phyloP scores from a whole-genome alignment of 2,113 vertebrate species.

The Psophia crepitans region DNA sequence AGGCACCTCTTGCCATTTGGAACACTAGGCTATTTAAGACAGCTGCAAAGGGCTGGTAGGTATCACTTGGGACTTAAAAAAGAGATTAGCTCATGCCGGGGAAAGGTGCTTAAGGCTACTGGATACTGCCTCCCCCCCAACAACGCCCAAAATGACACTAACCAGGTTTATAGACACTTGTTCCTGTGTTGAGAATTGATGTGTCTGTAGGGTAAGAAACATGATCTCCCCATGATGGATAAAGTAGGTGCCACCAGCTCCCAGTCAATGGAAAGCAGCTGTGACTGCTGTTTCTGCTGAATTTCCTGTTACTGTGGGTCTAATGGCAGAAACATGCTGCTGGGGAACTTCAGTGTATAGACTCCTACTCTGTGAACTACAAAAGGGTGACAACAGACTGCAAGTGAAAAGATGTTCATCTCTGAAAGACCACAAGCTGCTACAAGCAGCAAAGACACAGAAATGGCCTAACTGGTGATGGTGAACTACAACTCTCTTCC shows the following conservation, averaged over 20 bases:
- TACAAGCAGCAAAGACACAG: not conserved
- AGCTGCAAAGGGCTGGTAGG: not conserved
- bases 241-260: not conserved
- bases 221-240: rapidly evolving
- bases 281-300: not conserved
- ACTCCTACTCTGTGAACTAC: not conserved
- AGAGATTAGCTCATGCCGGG: too few relatives aligned
- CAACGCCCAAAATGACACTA: not conserved
- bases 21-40: not conserved
- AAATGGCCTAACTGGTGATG: not conserved
- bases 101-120: too few relatives aligned
- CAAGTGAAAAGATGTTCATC: not conserved
- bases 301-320: not conserved
- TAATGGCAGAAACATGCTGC: not conserved
- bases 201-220: not conserved
- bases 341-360: rapidly evolving
- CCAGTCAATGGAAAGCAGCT: not conserved
- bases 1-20: not conserved
- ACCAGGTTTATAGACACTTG: not conserved
- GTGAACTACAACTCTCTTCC: not conserved
- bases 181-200: not conserved
- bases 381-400: not conserved
- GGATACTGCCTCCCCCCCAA: rapidly evolving
- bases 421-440: not conserved
- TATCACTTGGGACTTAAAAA: rapidly evolving